Conservation (phyloP, 2,797 vertebrate species). For the Bufotes viridis region DNA sequence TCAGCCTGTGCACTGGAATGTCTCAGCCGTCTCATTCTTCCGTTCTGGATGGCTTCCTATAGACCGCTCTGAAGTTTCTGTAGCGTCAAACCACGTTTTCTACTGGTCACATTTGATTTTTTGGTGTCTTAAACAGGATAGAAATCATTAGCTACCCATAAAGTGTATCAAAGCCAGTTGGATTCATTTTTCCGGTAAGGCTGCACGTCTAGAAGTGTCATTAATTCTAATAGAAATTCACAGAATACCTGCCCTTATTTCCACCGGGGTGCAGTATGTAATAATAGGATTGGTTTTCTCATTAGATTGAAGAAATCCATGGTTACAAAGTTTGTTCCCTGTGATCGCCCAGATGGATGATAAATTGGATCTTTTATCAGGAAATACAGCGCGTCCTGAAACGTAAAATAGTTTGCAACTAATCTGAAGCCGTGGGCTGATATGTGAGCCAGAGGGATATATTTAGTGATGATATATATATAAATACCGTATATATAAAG, state of each 20-base stretch:
- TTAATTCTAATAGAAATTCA: constrained; percentile 55
- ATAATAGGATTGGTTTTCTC: constrained; percentile 27
- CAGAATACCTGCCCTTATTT: constrained; percentile 35
- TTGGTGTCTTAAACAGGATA: constrained; percentile 35
- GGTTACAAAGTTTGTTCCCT: constrained; percentile 35
- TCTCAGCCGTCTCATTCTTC: constrained; percentile 34
- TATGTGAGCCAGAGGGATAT: background rate
- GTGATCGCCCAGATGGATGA: constrained; percentile 37
- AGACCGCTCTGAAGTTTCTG: constrained; percentile 36
- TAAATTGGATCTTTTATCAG: constrained; percentile 26
- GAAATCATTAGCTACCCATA: constrained; percentile 50
- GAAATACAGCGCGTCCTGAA: background rate
- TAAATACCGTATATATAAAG: background rate
- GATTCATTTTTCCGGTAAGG: constrained; percentile 42
- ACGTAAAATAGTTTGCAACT: background rate
- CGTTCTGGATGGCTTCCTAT: constrained; percentile 47
- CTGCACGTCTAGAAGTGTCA: constrained; percentile 24
- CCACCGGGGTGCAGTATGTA: background rate
- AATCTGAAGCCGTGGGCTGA: background rate
- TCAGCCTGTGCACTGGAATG: constrained; percentile 43
- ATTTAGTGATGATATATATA: background rate
- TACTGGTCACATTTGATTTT: constrained; percentile 39
- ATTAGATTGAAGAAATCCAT: constrained; percentile 24
- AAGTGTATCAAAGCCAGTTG: constrained; percentile 46
- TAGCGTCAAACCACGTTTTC: constrained; percentile 34